Evolutionary conservation across 2,888 invertebrate genomes (phyloP), one percentile per base, ranked within the genome.

Genomic region (Drosophila yooni): DNA sequence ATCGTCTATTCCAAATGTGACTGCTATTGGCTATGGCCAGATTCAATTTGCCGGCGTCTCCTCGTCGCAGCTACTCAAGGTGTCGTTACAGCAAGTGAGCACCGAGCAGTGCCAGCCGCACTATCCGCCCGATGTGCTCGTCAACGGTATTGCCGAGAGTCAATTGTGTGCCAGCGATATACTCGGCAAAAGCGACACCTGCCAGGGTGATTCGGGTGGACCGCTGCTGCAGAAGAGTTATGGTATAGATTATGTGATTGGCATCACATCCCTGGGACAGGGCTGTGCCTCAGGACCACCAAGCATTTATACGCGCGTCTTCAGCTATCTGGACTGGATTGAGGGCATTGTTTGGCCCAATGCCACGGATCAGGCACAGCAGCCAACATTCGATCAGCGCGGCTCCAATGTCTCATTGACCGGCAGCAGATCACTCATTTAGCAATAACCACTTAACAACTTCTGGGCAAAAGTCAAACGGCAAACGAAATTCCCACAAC

Each of bases 1-100:
- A 33, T 3, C 33, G 11, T 4, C 11, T 11, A 33, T 11, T 33
- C 33, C 80, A 3, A 91, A 92, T 73, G 94, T 94, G 0, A 94
- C 94, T 0, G 95, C 95, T 27, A 94, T 94, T 52, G 96, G 95
- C 34, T 95, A 95, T 94, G 96, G 96, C 8, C 93, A 93, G 86
- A 93, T 93, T 1, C 88, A 90, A 64, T 94, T 93, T 67, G 76
- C 86, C 7, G 86, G 86, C 0, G 38, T 73, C 15, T 60, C 77
- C n/a, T 87, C 86, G 1, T 59, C 80, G 27, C 80, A 82, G 50
- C 48, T 87, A 33, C 74, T 87, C 1, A 82, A 91, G 58, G 88
- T 77, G 6, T n/a, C 46, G 0, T 69, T 87, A 10, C 53, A 74
- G 52, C 10, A 43, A 51, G 74, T 89, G 33, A 27, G 21, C 40